phyloP scores from a whole-genome alignment of 2,888 invertebrate species.

The Criorhina ranunculi region DNA sequence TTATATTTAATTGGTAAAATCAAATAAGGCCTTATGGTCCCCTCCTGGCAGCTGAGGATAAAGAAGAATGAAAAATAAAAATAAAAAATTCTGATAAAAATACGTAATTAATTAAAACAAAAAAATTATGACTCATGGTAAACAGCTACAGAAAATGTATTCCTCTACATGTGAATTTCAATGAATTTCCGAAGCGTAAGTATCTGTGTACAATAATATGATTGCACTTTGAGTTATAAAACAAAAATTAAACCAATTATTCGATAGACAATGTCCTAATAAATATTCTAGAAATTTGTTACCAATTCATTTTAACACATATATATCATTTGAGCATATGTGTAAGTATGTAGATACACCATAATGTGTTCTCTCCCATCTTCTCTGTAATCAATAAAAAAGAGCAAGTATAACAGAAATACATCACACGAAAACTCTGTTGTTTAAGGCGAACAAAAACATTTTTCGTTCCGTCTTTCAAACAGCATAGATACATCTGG shows the following conservation, averaged over 20 bases:
- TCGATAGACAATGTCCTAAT: slow-evolving; percentile 18
- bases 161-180: not conserved
- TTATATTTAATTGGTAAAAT: no score
- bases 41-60: no score
- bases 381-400: slow-evolving; percentile 47
- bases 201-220: no score
- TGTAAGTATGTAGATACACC: not conserved
- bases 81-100: no score
- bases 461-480: slow-evolving; percentile 27
- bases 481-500: slow-evolving; percentile 2
- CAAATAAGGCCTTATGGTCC: no score
- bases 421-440: slow-evolving; percentile 14
- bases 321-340: not conserved
- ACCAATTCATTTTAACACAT: not conserved
- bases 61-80: no score
- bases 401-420: slow-evolving; percentile 41
- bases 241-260: no score
- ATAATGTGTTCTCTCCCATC: slow-evolving; percentile 13
- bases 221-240: no score
- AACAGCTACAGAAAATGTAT: not conserved
- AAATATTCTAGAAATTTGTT: slow-evolving; percentile 7
- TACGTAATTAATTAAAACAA: not conserved
- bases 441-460: slow-evolving; percentile 18
- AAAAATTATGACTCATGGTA: not conserved
- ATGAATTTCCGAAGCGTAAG: not conserved